Base-by-base conservation (phyloP, 2,113 vertebrate genomes). In the Eolophus roseicapilla region DNA sequence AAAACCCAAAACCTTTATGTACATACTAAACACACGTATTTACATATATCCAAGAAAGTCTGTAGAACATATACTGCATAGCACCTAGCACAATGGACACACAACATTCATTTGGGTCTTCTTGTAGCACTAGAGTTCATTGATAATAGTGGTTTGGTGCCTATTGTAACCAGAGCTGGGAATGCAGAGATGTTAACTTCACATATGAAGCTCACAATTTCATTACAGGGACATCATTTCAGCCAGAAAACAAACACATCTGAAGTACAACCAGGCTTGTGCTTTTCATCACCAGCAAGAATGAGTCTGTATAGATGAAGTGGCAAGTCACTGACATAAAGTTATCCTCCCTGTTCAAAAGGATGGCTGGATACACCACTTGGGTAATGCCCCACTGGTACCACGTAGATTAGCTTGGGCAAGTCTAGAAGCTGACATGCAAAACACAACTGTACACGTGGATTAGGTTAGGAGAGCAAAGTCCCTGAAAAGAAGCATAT, bases 11-110 rank as follows among this genome's bases (percentile, higher is more conserved):
- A 49, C 12, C 44, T 76, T 76, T 69, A 50, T 12, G 27, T 27
- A 44, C 31, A 62, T n/a, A 17, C 46, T 16, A 59, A 23, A 80
- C 16, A 8, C 17, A 43, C 5, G 6, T 14, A 59, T 33, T 37
- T 53, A 49, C 11, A 16, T 9, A 11, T 5, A 70, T 33, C 6
- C 43, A 63, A 50, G 50, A 62, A 81, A 59, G 24, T 35, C 50
- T 37, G 33, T 0, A 8, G 33, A 75, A 43, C 23, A 27, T 0
- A 11, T 3, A 13, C 7, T 39, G 17, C n/a, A 24, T 0, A 69
- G 57, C 12, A 73, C 17, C n/a, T 16, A 46, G 53, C 9, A n/a
- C 49, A 62, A 67, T 0, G 8, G 25, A 19, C 28, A 35, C 3
- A 7, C 33, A 68, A 44, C 13, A 15, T 17, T 24, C 20, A 31